phyloP scores from a whole-genome alignment of 2,113 vertebrate genomes.

The Ornithorhynchus anatinus region DNA sequence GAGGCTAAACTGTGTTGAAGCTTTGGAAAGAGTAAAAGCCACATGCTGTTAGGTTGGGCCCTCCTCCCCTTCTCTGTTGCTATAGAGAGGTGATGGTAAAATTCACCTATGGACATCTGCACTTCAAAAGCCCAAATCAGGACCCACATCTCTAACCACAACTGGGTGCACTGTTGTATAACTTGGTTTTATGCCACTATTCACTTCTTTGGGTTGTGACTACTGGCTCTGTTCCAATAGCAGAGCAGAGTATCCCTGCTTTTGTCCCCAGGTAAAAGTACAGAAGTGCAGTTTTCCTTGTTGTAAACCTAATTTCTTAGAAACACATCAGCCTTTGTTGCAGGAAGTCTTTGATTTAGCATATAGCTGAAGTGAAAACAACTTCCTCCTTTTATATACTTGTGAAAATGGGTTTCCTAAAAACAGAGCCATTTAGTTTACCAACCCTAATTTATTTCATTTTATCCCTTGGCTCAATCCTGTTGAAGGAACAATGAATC shows the following conservation, averaged over 20 bases:
- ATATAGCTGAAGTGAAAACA: not conserved
- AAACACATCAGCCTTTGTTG: conserved; percentile 12
- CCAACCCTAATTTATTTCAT: too few species aligned
- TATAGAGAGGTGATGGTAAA: too few species aligned
- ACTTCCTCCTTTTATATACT: not conserved
- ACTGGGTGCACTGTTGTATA: too few species aligned
- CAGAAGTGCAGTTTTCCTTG: not conserved
- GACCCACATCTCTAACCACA: too few species aligned
- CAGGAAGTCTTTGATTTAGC: not conserved
- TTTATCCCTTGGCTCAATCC: conserved; percentile 1
- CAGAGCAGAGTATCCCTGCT: not conserved
- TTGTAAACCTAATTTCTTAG: not conserved
- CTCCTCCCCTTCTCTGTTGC: too few species aligned
- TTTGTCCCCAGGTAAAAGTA: not conserved
- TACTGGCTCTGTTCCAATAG: not conserved
- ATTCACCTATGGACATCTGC: too few species aligned
- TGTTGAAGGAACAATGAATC: not conserved
- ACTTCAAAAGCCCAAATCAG: too few species aligned
- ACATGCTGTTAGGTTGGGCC: too few species aligned
- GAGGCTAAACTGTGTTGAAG: too few species aligned
- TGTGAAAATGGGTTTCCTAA: not conserved
- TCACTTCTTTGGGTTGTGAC: too few species aligned
- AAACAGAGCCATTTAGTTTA: conserved; percentile 15
- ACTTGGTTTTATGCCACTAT: too few species aligned
- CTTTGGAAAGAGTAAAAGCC: too few species aligned